Conservation (phyloP, 2,797 vertebrate species). For the Phrynocephalus forsythii region DNA sequence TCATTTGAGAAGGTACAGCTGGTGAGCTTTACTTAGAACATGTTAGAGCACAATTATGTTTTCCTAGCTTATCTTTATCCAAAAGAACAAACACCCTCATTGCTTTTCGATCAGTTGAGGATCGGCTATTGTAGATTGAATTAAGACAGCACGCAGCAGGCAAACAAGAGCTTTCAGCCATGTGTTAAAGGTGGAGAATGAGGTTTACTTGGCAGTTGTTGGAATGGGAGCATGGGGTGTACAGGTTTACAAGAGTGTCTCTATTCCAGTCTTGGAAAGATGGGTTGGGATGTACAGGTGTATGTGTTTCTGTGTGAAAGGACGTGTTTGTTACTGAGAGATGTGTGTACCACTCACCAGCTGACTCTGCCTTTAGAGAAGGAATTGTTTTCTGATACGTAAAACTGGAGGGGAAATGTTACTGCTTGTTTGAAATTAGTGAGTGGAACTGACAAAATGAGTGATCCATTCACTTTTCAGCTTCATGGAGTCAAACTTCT, state of each 20-base stretch:
- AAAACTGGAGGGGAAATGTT: background rate
- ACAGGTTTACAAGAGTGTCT: background rate
- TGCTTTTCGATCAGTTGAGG: conserved; percentile 21
- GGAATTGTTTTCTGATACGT: background rate
- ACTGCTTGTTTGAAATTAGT: background rate
- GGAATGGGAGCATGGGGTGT: background rate
- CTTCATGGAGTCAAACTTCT: background rate
- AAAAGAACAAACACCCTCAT: conserved; percentile 4
- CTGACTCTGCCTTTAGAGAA: background rate
- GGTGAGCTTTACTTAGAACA: background rate
- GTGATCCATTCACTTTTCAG: background rate
- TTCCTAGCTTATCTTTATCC: conserved; percentile 15
- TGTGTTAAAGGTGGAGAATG: background rate
- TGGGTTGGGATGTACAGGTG: background rate
- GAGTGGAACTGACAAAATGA: background rate
- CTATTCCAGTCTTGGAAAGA: background rate
- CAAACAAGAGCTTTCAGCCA: background rate
- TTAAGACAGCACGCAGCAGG: background rate
- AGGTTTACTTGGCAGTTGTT: background rate
- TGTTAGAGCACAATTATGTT: background rate
- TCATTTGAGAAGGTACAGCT: background rate
- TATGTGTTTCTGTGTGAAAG: too few species aligned
- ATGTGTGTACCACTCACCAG: too few species aligned
- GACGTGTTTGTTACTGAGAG: background rate
- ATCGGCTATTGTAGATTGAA: conserved; percentile 12